Percentiles rank a stretch among this genome's conserved stretches.
Conservation (phyloP, 2,888 invertebrate species). For the Diabrotica balteata region DNA sequence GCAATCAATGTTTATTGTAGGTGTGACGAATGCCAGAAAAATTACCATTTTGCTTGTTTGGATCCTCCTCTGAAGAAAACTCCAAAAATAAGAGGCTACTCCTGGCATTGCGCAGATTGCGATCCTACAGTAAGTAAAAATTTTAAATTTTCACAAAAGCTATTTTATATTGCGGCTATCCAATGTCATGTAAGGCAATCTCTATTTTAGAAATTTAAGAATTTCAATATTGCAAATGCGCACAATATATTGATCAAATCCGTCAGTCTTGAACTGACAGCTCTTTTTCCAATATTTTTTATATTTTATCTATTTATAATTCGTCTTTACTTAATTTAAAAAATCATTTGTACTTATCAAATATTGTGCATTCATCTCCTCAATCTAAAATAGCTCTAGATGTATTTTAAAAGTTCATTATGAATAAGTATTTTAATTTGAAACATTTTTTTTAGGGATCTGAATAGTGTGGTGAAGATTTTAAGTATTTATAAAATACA, state of each 20-base stretch:
- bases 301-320: background rate
- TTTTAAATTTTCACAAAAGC: background rate
- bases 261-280: too few species aligned
- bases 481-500: conserved; percentile 14
- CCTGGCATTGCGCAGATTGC: conserved; percentile 96
- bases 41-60: conserved; percentile 91
- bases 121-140: conserved; percentile 74
- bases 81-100: conserved; percentile 91
- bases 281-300: background rate
- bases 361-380: background rate
- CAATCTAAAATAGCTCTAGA: background rate
- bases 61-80: conserved; percentile 94
- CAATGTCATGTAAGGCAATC: too few species aligned
- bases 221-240: too few species aligned
- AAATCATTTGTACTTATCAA: background rate
- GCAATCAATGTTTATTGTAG: conserved; percentile 59
- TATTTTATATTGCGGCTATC: too few species aligned
- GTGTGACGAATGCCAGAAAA: conserved; percentile 89
- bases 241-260: too few species aligned
- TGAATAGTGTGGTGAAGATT: conserved; percentile 38
- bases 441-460: conserved; percentile 44
- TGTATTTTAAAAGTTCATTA: conserved; percentile 19
- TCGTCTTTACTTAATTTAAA: background rate
- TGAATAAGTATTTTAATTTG: background rate
- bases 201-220: too few species aligned